A percentile compares a stretch with the other conserved stretches of the same genome.
phyloP scores from a whole-genome alignment of 30 jellyfish, hydroid and myxozoan species.

The Turritopsis rubra region DNA sequence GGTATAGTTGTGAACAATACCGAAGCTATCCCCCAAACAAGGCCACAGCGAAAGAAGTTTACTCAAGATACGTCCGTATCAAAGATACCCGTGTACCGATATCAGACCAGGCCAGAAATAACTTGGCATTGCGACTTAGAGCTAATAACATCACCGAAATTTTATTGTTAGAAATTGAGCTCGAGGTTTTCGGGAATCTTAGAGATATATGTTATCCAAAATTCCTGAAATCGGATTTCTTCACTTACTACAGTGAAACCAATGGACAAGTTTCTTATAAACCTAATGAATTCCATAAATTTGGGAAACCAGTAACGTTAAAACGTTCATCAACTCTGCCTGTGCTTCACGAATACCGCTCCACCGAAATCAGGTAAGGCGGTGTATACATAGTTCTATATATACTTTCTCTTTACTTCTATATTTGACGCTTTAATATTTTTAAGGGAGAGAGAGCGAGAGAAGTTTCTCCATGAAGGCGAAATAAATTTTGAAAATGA shows the following conservation, averaged over 20 bases:
- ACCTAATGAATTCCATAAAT: slow-evolving; percentile 1
- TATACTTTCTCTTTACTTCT: neutral
- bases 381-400: neutral
- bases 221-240: slow-evolving; percentile 61
- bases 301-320: slow-evolving; percentile 11
- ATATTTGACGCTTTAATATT: no score
- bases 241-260: slow-evolving; percentile 54
- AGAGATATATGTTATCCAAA: slow-evolving; percentile 63
- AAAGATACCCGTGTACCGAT: slow-evolving; percentile 62
- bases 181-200: slow-evolving; percentile 49
- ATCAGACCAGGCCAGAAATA: slow-evolving; percentile 62
- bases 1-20: slow-evolving; percentile 30
- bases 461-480: no score
- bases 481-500: neutral
- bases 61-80: slow-evolving; percentile 59
- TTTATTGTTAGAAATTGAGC: slow-evolving; percentile 64
- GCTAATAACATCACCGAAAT: slow-evolving; percentile 45
- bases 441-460: no score
- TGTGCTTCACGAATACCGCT: neutral
- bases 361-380: neutral
- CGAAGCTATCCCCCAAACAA: slow-evolving; percentile 21
- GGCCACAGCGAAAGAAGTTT: slow-evolving; percentile 72
- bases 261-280: slow-evolving; percentile 36
- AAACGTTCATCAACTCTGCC: slow-evolving; percentile 7
- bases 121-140: slow-evolving; percentile 51